These are phyloP conservation scores for Podargus strigoides DNA, from an alignment of 2,797 vertebrate species.

Conservation along the genomic window DNA sequence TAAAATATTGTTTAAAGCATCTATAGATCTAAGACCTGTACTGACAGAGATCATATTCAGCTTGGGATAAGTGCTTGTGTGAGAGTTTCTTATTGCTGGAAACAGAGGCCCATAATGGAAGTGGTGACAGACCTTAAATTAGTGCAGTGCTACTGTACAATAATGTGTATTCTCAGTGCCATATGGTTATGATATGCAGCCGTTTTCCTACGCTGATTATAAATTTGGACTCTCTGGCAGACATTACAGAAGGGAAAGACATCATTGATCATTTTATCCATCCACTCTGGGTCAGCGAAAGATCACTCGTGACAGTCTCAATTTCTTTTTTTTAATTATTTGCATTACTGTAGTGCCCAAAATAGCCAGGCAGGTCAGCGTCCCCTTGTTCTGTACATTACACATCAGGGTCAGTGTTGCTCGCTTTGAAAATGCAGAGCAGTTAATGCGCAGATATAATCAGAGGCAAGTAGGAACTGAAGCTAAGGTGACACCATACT, in stretches of 20 bases:
- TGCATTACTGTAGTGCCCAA: background rate
- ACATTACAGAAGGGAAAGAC: slow-evolving; percentile 10
- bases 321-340: slow-evolving; percentile 19
- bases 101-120: slow-evolving; percentile 17
- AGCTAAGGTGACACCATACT: background rate
- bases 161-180: slow-evolving; percentile 32
- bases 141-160: slow-evolving; percentile 47
- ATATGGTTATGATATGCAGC: slow-evolving; percentile 57
- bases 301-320: background rate
- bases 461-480: background rate
- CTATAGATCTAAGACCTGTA: background rate
- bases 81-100: slow-evolving; percentile 21
- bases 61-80: background rate
- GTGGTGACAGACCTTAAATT: slow-evolving; percentile 63
- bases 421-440: background rate
- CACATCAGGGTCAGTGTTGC: background rate
- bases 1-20: background rate
- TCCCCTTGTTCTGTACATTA: background rate
- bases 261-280: slow-evolving; percentile 31
- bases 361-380: background rate
- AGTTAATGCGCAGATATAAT: background rate
- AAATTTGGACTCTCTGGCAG: slow-evolving; percentile 41
- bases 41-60: background rate
- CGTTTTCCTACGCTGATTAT: slow-evolving; percentile 19
- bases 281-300: background rate